These are phyloP conservation scores for Psylliodes chrysocephalus DNA, from an alignment of 2,888 invertebrate species.

Conservation along the genomic window DNA sequence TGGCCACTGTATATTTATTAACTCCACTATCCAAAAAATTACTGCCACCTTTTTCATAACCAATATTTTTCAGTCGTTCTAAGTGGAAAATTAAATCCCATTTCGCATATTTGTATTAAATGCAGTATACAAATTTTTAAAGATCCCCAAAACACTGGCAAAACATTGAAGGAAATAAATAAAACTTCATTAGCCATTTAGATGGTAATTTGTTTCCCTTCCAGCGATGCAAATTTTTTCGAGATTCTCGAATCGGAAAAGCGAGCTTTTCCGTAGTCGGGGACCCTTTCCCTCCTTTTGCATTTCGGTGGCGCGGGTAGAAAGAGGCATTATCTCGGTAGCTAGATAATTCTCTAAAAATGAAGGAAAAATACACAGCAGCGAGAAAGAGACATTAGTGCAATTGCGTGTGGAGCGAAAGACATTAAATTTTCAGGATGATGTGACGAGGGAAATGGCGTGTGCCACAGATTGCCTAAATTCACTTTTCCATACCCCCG, in stretches of 20 bases:
- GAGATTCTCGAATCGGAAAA: conserved; percentile 27
- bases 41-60: too few relatives aligned
- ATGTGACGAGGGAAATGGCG: conserved; percentile 63
- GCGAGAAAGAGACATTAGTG: conserved; percentile 54
- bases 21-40: too few relatives aligned
- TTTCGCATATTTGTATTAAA: too few relatives aligned
- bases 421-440: conserved; percentile 63
- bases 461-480: conserved; percentile 62
- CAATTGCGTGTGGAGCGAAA: conserved; percentile 62
- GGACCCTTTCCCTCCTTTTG: background rate
- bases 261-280: conserved; percentile 20
- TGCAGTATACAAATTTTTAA: too few relatives aligned
- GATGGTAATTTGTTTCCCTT: conserved; percentile 28
- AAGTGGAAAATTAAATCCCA: too few relatives aligned
- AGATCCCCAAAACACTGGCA: too few relatives aligned
- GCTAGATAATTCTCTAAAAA: conserved; percentile 41
- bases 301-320: background rate
- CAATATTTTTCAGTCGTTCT: too few relatives aligned
- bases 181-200: conserved; percentile 9
- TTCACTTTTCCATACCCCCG: conserved; percentile 50
- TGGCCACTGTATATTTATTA: too few relatives aligned
- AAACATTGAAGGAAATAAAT: background rate
- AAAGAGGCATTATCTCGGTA: too few relatives aligned
- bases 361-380: conserved; percentile 57
- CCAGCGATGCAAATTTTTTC: conserved; percentile 14